Evolutionary conservation across 2,888 invertebrate genomes (phyloP).

Genomic region (Acanthosoma haemorrhoidale): DNA sequence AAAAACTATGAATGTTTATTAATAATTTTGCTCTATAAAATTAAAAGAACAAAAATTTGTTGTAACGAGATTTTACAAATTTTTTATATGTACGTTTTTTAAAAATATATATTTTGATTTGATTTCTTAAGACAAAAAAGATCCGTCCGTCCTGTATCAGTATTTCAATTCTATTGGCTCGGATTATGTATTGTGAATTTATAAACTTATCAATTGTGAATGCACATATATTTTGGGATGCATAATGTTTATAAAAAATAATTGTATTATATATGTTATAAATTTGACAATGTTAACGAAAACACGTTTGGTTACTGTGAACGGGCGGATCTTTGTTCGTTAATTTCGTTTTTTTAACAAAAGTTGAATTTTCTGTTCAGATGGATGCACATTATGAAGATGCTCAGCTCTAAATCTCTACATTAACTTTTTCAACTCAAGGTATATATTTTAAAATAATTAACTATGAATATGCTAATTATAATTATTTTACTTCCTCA

Average conservation of each 20-base stretch:
- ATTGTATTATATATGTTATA: background rate
- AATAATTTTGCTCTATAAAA: background rate
- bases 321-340: slow-evolving; percentile 35
- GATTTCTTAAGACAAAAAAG: background rate
- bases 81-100: background rate
- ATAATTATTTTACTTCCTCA: background rate
- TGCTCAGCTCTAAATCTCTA: slow-evolving; percentile 34
- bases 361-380: slow-evolving; percentile 32
- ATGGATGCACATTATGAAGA: slow-evolving; percentile 37
- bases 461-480: background rate
- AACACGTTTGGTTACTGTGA: background rate
- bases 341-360: slow-evolving; percentile 8
- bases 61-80: slow-evolving; percentile 24
- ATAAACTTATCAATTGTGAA: background rate
- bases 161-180: background rate
- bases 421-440: background rate
- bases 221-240: slow-evolving; percentile 34
- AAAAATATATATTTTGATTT: background rate
- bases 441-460: slow-evolving; percentile 8
- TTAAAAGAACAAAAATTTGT: slow-evolving; percentile 17
- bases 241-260: slow-evolving; percentile 25
- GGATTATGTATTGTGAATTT: background rate
- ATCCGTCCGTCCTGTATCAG: slow-evolving; percentile 25
- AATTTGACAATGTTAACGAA: background rate
- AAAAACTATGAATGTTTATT: too few relatives aligned